phyloP scores from a whole-genome alignment of 1,140 invertebrate species.

The Philopotamus ludificatus region DNA sequence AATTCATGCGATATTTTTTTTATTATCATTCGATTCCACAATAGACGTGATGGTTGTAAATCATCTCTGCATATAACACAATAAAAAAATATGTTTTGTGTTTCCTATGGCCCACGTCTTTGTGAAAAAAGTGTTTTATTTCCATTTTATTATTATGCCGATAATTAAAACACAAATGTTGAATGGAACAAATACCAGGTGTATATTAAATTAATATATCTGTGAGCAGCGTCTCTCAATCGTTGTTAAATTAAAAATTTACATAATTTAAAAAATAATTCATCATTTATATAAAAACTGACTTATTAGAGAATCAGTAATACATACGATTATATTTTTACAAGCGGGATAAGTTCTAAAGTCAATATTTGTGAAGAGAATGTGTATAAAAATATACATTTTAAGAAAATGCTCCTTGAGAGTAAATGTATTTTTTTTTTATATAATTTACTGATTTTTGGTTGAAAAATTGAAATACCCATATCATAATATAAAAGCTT shows the following conservation, averaged over 20 bases:
- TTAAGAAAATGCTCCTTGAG: too few species aligned
- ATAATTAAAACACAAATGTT: conserved; percentile 30
- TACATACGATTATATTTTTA: too few species aligned
- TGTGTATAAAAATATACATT: not conserved
- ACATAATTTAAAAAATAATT: too few species aligned
- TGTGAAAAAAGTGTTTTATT: conserved; percentile 11
- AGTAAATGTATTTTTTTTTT: too few species aligned
- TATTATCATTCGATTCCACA: not conserved
- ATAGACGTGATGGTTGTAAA: not conserved
- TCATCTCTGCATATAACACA: not conserved
- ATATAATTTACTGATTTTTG: too few species aligned
- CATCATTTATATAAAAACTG: too few species aligned
- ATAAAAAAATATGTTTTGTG: not conserved
- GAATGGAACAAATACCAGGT: conserved; percentile 35
- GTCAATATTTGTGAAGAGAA: not conserved
- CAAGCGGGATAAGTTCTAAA: not conserved
- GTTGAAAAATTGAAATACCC: too few species aligned
- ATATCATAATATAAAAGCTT: too few species aligned
- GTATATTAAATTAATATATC: conserved; percentile 36
- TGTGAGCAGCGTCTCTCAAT: not conserved
- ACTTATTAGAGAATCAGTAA: too few species aligned
- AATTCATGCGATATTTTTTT: not conserved
- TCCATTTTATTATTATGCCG: conserved; percentile 9
- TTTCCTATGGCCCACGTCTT: conserved; percentile 2
- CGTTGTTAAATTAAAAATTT: not conserved